phyloP scores from a whole-genome alignment of 1,140 invertebrate species.

The Drosophila pruinosa region DNA sequence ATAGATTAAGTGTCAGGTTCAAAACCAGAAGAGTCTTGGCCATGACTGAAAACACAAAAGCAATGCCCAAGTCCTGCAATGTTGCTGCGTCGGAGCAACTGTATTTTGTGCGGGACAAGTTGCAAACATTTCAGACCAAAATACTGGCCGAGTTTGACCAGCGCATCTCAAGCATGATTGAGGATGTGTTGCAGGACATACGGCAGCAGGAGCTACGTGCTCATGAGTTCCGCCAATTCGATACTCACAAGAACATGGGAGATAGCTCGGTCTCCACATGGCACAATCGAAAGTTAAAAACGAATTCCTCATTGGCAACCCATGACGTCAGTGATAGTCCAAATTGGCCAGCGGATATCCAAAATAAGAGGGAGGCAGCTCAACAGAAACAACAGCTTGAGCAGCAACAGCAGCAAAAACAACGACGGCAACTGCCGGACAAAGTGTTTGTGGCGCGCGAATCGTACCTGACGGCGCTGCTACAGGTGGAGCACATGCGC shows the following conservation, averaged over 20 bases:
- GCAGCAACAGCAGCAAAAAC: background rate
- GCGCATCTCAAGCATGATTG: slow-evolving; percentile 61
- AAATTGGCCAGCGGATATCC: slow-evolving; percentile 29
- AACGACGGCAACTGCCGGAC: slow-evolving; percentile 82
- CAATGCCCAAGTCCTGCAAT: background rate
- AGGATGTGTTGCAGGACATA: slow-evolving; percentile 76
- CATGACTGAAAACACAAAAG: slow-evolving; percentile 27
- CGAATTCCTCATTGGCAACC: background rate
- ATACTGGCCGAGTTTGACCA: slow-evolving; percentile 68
- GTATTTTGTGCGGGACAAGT: slow-evolving; percentile 62
- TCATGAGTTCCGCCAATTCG: slow-evolving; percentile 71
- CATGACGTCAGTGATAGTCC: slow-evolving; percentile 41
- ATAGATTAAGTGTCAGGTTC: background rate
- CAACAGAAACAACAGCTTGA: slow-evolving; percentile 15
- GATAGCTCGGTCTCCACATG: slow-evolving; percentile 45
- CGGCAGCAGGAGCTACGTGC: slow-evolving; percentile 62
- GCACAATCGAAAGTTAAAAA: slow-evolving; percentile 60
- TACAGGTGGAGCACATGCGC: slow-evolving; percentile 90
- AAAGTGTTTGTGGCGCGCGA: slow-evolving; percentile 88
- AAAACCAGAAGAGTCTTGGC: background rate
- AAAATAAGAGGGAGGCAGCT: slow-evolving; percentile 38
- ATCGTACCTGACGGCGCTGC: slow-evolving; percentile 90
- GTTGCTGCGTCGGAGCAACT: slow-evolving; percentile 32
- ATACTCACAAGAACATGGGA: background rate
- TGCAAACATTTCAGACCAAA: slow-evolving; percentile 60